Conservation (phyloP, 2,797 vertebrate species). For the Enteromius paludinosus region DNA sequence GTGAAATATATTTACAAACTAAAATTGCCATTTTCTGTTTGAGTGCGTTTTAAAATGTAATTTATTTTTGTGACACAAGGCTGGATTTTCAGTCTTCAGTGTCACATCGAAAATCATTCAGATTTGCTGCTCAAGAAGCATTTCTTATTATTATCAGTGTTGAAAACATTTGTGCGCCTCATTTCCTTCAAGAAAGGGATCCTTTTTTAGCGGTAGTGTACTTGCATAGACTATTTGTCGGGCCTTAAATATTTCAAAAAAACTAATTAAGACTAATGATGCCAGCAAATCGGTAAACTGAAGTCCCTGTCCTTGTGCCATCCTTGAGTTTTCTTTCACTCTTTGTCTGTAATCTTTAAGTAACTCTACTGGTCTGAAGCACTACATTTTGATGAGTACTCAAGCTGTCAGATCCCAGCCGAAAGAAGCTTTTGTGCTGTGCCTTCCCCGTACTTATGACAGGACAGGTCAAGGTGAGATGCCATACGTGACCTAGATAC, state of each 20-base stretch:
- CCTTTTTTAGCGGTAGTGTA: neutral
- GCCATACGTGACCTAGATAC: neutral
- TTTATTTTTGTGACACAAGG: neutral
- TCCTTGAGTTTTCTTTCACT: neutral
- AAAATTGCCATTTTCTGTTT: neutral
- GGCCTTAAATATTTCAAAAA: neutral
- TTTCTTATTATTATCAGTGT: neutral
- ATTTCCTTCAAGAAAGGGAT: neutral
- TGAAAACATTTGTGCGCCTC: neutral
- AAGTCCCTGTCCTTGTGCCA: conserved; percentile 14
- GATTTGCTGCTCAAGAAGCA: neutral
- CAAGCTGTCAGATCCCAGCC: conserved; percentile 14
- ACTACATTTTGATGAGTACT: conserved; percentile 8
- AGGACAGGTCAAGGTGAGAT: conserved; percentile 1
- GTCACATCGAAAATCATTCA: neutral
- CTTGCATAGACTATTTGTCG: neutral
- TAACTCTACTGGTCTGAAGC: conserved; percentile 3
- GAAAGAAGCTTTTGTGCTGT: neutral
- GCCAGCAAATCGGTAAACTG: neutral
- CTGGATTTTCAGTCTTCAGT: neutral
- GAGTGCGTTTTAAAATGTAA: neutral
- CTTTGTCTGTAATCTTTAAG: conserved; percentile 5
- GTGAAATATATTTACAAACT: neutral
- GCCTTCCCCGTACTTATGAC: neutral
- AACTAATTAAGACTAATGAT: neutral